Base-by-base conservation (phyloP, 2,113 vertebrate genomes). In the Ctenodactylus gundi region DNA sequence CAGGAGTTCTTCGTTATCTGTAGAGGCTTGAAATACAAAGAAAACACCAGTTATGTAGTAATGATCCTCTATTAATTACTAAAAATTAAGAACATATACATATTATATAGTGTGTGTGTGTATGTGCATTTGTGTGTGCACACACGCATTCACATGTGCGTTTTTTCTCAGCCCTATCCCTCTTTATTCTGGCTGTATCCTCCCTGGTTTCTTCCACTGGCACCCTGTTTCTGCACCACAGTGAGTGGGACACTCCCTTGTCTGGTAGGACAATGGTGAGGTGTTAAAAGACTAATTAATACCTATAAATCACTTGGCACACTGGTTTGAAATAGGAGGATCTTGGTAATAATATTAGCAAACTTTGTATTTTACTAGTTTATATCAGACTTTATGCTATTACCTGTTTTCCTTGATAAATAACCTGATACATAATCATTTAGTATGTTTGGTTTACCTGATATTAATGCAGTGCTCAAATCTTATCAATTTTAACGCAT, bases 1-100 rank as follows among this genome's bases (percentile, higher is more conserved):
- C 44, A 99, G 98, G 94, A 99, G 99, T 64, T 99, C 99, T 94
- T 99, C 99, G 36, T 98, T 98, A 94, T 99, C 99, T 90, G 98
- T 95, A 89, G 98, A 98, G 60, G 98, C 99, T 99, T 91, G 77
- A 97, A 94, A 95, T 76, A 77, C 53, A 90, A 93, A 65, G 87
- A 88, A 91, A 90, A 88, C 23, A 93, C 7, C 13, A 41, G 49
- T 86, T 73, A 92, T 11, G 87, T 36, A 64, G 31, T 62, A 85
- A 86, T 64, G 34, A 41, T 39, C 51, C 64, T 41, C 15, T 62
- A 68, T n/a, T 73, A 78, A 41, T 46, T 76, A 80, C 76, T 85
- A 25, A 49, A 49, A 92, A 84, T 76, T 73, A 94, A 92, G 58
- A 95, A 57, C 25, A 21, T 85, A 14, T 39, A 57, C 27, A 60